Percentiles rank a stretch among this genome's conserved stretches.
Evolutionary conservation across 2,888 invertebrate species (phyloP).

Genomic region (Acleris sparsana): DNA sequence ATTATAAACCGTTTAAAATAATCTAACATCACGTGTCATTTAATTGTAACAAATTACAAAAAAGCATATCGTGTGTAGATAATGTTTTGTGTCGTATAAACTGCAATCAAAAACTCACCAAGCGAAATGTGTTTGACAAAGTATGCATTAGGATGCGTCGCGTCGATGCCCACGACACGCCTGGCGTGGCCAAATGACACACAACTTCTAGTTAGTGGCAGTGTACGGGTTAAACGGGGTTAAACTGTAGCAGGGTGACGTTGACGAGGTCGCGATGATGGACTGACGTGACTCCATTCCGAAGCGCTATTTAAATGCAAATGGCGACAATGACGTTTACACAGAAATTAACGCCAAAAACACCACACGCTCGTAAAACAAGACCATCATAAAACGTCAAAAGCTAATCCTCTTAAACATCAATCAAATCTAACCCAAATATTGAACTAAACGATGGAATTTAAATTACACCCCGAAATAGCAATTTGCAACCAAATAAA

Average conservation of each 20-base stretch:
- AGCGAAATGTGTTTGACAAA: conserved; percentile 27
- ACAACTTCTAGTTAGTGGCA: not conserved
- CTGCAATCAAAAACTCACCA: conserved; percentile 16
- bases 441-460: conserved; percentile 22
- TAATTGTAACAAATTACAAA: too few relatives aligned
- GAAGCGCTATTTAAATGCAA: conserved; percentile 57
- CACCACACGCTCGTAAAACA: conserved; percentile 12
- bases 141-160: conserved; percentile 41
- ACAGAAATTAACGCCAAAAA: conserved; percentile 18
- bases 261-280: conserved; percentile 42
- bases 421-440: conserved; percentile 27
- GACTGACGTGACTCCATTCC: conserved; percentile 48
- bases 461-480: conserved; percentile 28
- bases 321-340: conserved; percentile 41
- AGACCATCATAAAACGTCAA: conserved; percentile 26
- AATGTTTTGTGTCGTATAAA: not conserved
- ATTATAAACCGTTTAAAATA: too few relatives aligned
- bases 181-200: too few relatives aligned
- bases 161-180: not conserved
- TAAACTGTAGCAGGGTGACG: conserved; percentile 45
- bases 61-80: too few relatives aligned
- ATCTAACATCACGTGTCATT: too few relatives aligned
- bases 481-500: conserved; percentile 35
- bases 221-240: conserved; percentile 43
- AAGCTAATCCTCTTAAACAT: conserved; percentile 6